Percentiles rank a stretch among this genome's conserved stretches.
Conservation (phyloP, 2,797 vertebrate genomes). For the Phaenicophaeus curvirostris region DNA sequence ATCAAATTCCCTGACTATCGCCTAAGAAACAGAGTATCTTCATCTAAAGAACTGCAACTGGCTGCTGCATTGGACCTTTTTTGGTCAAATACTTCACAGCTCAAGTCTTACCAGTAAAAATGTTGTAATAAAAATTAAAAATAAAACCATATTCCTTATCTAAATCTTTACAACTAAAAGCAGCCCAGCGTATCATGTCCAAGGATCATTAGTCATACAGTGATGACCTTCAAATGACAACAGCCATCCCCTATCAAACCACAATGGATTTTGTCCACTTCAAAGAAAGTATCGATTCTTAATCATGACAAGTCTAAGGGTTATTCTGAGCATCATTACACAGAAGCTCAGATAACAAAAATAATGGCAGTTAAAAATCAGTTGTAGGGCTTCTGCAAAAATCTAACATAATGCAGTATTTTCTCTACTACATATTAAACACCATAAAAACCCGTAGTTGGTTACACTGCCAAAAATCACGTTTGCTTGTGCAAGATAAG, state of each 20-base stretch:
- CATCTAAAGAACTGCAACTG: neutral
- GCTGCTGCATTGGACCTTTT: neutral
- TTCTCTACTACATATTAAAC: neutral
- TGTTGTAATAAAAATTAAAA: neutral
- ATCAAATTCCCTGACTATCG: neutral
- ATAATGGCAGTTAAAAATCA: neutral
- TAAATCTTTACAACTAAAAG: neutral
- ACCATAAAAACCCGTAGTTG: neutral
- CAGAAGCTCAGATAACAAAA: neutral
- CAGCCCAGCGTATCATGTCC: rapidly evolving
- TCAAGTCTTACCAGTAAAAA: neutral
- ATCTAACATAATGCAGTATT: rapidly evolving
- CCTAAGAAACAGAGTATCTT: neutral
- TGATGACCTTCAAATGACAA: neutral
- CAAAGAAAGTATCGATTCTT: neutral
- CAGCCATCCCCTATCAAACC: neutral
- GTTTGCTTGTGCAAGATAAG: neutral
- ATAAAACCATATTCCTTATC: neutral
- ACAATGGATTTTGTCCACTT: neutral
- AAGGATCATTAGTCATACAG: neutral
- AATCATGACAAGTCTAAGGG: neutral
- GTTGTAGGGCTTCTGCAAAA: neutral
- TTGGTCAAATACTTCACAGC: neutral
- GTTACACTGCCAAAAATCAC: rapidly evolving
- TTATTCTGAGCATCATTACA: neutral